Conservation (phyloP, 2,797 vertebrate genomes). For the Typhlichthys subterraneus region DNA sequence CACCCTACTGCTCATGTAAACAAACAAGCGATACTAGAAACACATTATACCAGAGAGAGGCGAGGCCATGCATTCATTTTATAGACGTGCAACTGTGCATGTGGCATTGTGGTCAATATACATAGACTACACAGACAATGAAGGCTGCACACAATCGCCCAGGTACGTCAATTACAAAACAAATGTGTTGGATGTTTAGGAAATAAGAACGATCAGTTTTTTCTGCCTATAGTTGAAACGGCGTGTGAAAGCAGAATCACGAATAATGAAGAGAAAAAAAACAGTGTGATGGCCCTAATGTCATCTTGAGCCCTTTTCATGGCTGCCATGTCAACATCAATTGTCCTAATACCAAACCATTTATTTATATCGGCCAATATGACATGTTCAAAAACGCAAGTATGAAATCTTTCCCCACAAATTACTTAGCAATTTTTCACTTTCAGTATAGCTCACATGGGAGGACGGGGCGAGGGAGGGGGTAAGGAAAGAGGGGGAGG, state of each 20-base stretch:
- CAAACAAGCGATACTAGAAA: slow-evolving; percentile 22
- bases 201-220: too few species aligned
- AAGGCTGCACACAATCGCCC: too few species aligned
- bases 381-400: slow-evolving; percentile 33
- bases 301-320: slow-evolving; percentile 10
- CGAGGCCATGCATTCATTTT: not conserved
- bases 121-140: too few species aligned
- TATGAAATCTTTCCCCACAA: slow-evolving; percentile 27
- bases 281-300: slow-evolving; percentile 10
- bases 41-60: slow-evolving; percentile 22
- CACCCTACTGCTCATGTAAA: slow-evolving; percentile 36
- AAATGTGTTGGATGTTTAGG: too few species aligned
- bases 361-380: slow-evolving; percentile 29
- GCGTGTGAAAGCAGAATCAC: not conserved
- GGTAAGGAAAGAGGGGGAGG: too few species aligned
- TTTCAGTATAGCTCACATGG: slow-evolving; percentile 20
- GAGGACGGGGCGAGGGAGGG: not conserved
- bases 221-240: too few species aligned
- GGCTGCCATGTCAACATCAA: slow-evolving; percentile 28
- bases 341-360: slow-evolving; percentile 31
- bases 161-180: too few species aligned
- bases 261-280: not conserved
- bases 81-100: too few species aligned
- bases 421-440: slow-evolving; percentile 45
- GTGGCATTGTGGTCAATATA: too few species aligned